Percentiles rank a stretch among this genome's conserved stretches.
Evolutionary conservation across 2,888 invertebrate species (phyloP).

Genomic region (Temnothorax ravouxi): DNA sequence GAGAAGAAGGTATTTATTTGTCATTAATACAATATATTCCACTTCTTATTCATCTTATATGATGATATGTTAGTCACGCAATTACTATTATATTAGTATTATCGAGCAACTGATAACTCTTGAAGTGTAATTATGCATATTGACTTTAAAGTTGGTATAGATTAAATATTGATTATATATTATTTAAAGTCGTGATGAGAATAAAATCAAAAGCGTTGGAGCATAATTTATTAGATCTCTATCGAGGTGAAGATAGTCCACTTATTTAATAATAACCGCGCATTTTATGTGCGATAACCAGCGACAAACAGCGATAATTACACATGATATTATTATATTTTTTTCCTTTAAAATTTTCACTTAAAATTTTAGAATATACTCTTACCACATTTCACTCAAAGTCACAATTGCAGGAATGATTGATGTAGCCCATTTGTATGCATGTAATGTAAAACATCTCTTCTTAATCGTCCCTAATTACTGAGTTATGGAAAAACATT

Average conservation of each 20-base stretch:
- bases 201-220: background rate
- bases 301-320: background rate
- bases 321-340: background rate
- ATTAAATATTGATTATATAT: background rate
- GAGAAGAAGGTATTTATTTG: background rate
- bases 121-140: background rate
- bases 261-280: background rate
- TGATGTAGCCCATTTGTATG: background rate
- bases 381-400: too few relatives aligned
- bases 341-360: background rate
- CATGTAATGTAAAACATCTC: background rate
- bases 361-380: background rate
- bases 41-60: background rate
- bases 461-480: constrained; percentile 14
- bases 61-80: too few relatives aligned
- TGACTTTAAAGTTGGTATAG: background rate
- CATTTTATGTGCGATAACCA: too few relatives aligned
- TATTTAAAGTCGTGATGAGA: background rate
- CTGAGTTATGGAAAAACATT: background rate
- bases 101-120: background rate
- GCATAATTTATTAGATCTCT: constrained; percentile 12
- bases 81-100: background rate
- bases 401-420: background rate
- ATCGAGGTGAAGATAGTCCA: background rate
- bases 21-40: background rate